phyloP scores from a whole-genome alignment of 2,888 invertebrate genomes.

The Pachliopta kotzebuea region DNA sequence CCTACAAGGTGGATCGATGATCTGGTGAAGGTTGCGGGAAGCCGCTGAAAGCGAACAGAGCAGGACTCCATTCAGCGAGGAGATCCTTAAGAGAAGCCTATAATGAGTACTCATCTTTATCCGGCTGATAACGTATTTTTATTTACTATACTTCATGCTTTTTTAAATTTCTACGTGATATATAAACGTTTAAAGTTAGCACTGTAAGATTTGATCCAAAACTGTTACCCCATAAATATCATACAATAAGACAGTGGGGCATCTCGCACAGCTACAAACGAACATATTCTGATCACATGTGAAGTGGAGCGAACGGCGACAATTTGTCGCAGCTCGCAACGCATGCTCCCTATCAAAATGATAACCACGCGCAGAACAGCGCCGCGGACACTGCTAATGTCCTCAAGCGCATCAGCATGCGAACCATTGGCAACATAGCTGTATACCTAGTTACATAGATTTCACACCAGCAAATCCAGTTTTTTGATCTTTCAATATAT shows the following conservation, averaged over 20 bases:
- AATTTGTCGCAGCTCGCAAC: slow-evolving; percentile 60
- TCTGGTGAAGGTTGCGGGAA: too few species aligned
- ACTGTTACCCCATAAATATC: background rate
- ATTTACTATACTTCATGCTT: too few species aligned
- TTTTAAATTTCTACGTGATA: too few species aligned
- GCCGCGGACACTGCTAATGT: slow-evolving; percentile 66
- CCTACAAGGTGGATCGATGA: too few species aligned
- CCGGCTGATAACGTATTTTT: too few species aligned
- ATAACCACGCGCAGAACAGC: slow-evolving; percentile 68
- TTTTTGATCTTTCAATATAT: background rate
- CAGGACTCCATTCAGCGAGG: too few species aligned
- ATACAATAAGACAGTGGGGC: background rate
- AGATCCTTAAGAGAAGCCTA: too few species aligned
- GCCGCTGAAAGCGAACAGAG: too few species aligned
- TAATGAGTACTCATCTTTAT: too few species aligned
- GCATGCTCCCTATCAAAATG: slow-evolving; percentile 69
- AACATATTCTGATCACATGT: slow-evolving; percentile 61
- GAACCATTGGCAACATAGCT: slow-evolving; percentile 43
- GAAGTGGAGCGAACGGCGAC: slow-evolving; percentile 71
- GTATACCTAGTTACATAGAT: slow-evolving; percentile 55
- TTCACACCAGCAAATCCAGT: slow-evolving; percentile 40
- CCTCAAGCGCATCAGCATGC: slow-evolving; percentile 68
- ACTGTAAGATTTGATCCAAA: too few species aligned
- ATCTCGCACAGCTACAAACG: slow-evolving; percentile 30
- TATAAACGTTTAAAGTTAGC: too few species aligned